These are phyloP conservation scores for Chironex yamaguchii DNA, from an alignment of 30 jellyfish, hydroid and myxozoan species.

Conservation along the genomic window DNA sequence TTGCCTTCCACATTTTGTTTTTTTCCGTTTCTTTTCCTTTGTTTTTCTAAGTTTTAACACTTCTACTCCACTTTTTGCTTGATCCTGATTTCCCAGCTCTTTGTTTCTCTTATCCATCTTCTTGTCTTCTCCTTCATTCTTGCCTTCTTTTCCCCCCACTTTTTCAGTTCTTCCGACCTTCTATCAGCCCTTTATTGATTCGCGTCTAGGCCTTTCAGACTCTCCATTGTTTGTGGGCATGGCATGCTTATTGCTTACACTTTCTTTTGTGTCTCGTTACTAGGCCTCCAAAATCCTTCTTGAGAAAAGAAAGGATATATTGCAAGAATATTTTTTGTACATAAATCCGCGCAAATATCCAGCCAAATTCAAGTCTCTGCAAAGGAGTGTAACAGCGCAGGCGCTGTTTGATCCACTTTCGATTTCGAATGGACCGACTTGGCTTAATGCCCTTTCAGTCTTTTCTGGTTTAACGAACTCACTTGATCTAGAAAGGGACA, in stretches of 20 bases:
- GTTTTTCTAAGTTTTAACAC: no score
- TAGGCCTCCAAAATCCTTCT: conserved; percentile 76
- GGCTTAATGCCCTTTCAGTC: conserved; percentile 69
- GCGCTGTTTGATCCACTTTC: conserved; percentile 86
- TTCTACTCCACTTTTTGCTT: no score
- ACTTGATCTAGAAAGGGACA: conserved; percentile 19
- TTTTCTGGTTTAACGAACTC: conserved; percentile 7
- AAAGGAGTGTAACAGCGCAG: conserved; percentile 73
- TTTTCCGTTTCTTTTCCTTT: no score
- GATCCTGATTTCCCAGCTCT: no score
- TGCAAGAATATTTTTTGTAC: neutral
- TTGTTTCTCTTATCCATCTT: no score
- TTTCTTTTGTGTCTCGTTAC: neutral
- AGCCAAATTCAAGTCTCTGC: conserved; percentile 24
- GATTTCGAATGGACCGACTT: conserved; percentile 82
- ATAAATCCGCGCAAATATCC: neutral
- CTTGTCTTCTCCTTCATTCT: no score
- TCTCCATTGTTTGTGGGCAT: neutral
- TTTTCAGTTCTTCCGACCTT: no score
- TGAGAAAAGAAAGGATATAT: conserved; percentile 65
- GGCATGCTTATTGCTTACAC: neutral
- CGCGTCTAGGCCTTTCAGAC: neutral
- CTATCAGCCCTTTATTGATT: no score
- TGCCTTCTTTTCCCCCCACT: no score
- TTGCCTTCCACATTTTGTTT: no score